Percentiles rank a stretch among this genome's conserved stretches.
Evolutionary conservation across 2,888 invertebrate genomes (phyloP).

Genomic region (Scaptomyza parva): DNA sequence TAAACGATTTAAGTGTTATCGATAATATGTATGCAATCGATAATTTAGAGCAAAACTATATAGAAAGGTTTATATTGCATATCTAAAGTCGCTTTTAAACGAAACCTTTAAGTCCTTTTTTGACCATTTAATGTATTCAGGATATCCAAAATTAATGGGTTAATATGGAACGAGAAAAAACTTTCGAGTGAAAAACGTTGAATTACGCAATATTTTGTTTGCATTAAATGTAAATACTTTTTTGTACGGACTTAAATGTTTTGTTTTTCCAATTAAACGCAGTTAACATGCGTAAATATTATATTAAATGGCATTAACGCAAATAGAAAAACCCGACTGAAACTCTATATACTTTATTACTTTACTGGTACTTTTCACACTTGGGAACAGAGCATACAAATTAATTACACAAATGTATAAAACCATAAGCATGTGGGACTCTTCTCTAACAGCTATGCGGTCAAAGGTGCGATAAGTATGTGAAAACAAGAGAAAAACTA

Average conservation of each 20-base stretch:
- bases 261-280: too few species aligned
- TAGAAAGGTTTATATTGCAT: too few species aligned
- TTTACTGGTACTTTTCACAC: not conserved
- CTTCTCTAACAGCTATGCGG: not conserved
- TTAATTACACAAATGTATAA: constrained; percentile 26
- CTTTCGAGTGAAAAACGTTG: too few species aligned
- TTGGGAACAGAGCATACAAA: not conserved
- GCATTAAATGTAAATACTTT: too few species aligned
- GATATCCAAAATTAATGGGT: not conserved
- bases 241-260: too few species aligned
- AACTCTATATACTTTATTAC: not conserved
- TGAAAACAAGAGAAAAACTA: not conserved
- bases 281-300: not conserved
- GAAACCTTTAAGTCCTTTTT: too few species aligned
- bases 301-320: not conserved
- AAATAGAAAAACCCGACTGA: too few species aligned
- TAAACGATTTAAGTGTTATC: too few species aligned
- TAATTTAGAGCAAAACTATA: too few species aligned
- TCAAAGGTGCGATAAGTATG: not conserved
- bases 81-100: too few species aligned
- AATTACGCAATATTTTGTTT: not conserved
- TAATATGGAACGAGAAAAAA: not conserved
- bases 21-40: too few species aligned
- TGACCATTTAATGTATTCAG: too few species aligned
- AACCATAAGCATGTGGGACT: not conserved